phyloP scores from a whole-genome alignment of 2,797 vertebrate species.

The Phalanger gymnotis region DNA sequence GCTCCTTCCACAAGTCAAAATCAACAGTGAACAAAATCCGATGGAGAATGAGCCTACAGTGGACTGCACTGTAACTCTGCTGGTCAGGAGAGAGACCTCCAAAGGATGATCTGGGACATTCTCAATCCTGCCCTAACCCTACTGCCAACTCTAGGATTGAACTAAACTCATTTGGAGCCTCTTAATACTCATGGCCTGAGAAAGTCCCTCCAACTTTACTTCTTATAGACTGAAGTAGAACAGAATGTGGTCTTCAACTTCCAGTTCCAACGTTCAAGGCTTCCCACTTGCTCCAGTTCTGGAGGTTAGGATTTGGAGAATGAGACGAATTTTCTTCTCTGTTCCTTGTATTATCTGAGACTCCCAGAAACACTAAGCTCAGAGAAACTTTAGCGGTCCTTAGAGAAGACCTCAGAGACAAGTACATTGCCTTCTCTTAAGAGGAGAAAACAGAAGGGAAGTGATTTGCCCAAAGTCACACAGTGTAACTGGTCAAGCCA shows the following conservation, averaged over 20 bases:
- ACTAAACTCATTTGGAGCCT: background rate
- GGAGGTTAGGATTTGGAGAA: background rate
- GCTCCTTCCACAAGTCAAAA: background rate
- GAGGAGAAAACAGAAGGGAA: background rate
- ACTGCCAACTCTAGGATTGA: background rate
- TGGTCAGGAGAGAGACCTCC: background rate
- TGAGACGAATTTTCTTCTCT: background rate
- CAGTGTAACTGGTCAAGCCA: background rate
- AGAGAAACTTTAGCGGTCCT: background rate
- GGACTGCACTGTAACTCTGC: background rate
- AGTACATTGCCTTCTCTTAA: background rate
- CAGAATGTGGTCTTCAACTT: background rate
- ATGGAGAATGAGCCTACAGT: too few relatives aligned
- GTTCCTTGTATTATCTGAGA: background rate
- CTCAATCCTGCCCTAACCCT: background rate
- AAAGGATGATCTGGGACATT: background rate
- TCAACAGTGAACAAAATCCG: background rate
- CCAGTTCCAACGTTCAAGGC: background rate
- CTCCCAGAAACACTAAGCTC: background rate
- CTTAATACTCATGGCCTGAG: background rate
- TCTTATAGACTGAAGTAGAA: background rate
- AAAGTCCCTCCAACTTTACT: background rate
- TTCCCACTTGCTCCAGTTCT: background rate
- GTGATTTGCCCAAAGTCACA: background rate
- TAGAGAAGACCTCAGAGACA: background rate